Percentiles rank a stretch among this genome's conserved stretches.
Conservation (phyloP, 2,113 vertebrate species). For the Okapia johnstoni region DNA sequence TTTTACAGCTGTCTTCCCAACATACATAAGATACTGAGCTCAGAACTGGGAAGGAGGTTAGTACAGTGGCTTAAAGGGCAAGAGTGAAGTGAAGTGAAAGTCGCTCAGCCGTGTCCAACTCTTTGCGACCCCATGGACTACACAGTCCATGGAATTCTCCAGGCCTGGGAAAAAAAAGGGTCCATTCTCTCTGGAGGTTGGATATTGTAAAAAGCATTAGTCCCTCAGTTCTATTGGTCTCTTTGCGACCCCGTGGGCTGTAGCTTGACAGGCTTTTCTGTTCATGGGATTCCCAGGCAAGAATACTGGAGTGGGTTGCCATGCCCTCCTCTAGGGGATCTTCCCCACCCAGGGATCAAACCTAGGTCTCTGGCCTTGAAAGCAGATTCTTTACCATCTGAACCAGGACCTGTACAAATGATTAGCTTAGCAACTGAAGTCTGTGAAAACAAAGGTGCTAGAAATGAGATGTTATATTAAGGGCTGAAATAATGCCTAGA, state of each 20-base stretch:
- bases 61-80: not conserved
- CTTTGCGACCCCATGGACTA: not conserved
- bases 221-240: fast-evolving
- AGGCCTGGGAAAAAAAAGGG: not conserved
- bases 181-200: not conserved
- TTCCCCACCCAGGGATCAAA: not conserved
- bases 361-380: not conserved
- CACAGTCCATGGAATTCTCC: not conserved
- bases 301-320: not conserved
- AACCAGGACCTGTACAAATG: not conserved
- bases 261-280: not conserved
- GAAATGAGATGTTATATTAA: not conserved
- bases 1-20: not conserved
- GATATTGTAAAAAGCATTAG: not conserved
- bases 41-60: not conserved
- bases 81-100: not conserved
- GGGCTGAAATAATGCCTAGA: not conserved
- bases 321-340: not conserved
- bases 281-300: not conserved
- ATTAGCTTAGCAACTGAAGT: not conserved
- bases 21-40: not conserved
- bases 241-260: not conserved
- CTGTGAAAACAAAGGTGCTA: not conserved
- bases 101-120: not conserved
- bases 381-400: not conserved